Evolutionary conservation across 92 coral and sea anemone species (phyloP), one percentile per base, ranked within the genome.

Genomic region (Porites evermanni): DNA sequence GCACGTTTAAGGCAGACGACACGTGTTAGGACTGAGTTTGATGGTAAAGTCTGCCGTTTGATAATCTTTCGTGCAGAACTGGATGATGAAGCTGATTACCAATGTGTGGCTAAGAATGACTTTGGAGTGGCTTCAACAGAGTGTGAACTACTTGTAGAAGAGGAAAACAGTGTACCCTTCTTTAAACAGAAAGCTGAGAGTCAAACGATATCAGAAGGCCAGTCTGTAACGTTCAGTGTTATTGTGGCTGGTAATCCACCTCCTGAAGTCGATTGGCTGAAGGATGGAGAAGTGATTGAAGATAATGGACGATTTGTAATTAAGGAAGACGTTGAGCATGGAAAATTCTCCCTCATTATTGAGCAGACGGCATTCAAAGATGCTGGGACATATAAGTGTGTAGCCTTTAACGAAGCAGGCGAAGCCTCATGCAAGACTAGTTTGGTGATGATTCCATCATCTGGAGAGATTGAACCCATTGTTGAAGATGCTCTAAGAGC

Each of bases 1-100:
- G 81, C 89, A 11, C 95, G 93, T 7, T 26, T 96, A 56, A 84
- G 86, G 74, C 84, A 74, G 79, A 84, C 63, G 38, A 79, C 92
- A 61, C 91, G 98, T 19, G 84, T 96, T 75, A 74, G 61, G 21
- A 66, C 82, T 11, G 86, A 85, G 59, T 94, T 89, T 75, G 85
- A 87, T 84, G 90, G 91, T 8, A 88, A 84, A 23, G 81, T 58
- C 70, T 91, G 97, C 67, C 85, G 86, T 21, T 87, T 94, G 70
- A 91, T 66, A 29, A 86, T 94, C 53, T 79, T 74, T 23, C 77
- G 88, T 13, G 76, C 76, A 11, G 91, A 88, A 79, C 47, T 92
- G 18, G 98, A 94, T 54, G 98, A 96, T 23, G 98, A 96, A 68
- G 98, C 95, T n/a, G 94, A 94, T 61, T 96, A 94, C 75, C 94